Percentiles rank a stretch among this genome's conserved stretches.
Conservation (phyloP, 37 sponge, comb jelly and placozoan genomes). For the Bolinopsis microptera region DNA sequence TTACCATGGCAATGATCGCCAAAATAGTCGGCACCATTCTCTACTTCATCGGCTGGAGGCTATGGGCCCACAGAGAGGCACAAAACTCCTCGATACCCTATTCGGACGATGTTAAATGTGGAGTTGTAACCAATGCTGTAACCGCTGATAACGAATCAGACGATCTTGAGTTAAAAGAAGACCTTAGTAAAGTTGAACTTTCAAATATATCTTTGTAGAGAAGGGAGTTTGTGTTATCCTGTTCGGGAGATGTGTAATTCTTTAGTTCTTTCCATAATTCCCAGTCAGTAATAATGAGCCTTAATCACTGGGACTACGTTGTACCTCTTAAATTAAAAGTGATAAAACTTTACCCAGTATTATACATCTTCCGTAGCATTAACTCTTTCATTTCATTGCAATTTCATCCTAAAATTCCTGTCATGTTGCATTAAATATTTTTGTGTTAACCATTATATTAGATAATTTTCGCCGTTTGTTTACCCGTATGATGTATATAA, state of each 20-base stretch:
- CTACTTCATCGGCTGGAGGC: conserved; percentile 49
- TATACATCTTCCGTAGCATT: too few species aligned
- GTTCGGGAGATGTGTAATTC: neutral
- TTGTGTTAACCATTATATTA: too few species aligned
- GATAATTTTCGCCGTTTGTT: too few species aligned
- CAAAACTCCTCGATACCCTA: neutral
- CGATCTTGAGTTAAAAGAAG: neutral
- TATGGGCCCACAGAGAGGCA: neutral
- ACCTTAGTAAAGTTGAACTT: neutral
- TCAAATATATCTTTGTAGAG: neutral
- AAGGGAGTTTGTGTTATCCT: neutral
- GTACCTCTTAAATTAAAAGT: too few species aligned
- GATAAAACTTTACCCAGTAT: too few species aligned
- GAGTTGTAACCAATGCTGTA: neutral
- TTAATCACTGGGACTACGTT: too few species aligned
- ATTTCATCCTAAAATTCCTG: too few species aligned
- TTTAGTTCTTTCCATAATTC: too few species aligned
- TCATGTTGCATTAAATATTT: too few species aligned
- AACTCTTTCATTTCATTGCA: too few species aligned
- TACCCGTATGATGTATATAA: too few species aligned
- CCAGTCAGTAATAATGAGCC: too few species aligned
- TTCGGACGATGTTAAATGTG: neutral
- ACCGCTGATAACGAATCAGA: neutral
- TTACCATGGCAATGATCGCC: conserved; percentile 33
- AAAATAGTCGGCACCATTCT: conserved; percentile 11